These are phyloP conservation scores for Hapalemur alaotrensis DNA, from an alignment of 2,797 vertebrate species.

Conservation along the genomic window DNA sequence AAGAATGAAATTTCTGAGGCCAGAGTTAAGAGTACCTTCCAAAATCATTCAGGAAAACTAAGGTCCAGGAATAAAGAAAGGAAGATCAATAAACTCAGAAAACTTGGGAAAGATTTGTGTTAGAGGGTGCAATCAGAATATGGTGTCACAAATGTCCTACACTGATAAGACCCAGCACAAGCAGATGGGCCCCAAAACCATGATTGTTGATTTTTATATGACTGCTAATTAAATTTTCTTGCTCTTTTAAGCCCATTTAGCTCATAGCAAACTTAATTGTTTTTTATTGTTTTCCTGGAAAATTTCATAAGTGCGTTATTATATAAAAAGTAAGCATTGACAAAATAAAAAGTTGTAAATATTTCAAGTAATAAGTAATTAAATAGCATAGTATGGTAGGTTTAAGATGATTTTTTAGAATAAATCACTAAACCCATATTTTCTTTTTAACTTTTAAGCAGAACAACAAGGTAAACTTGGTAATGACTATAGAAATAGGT, in stretches of 20 bases:
- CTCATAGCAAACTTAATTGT: not conserved
- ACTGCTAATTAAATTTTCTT: not conserved
- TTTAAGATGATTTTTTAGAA: not conserved
- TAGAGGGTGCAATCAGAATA: rapidly evolving
- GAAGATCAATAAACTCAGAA: not conserved
- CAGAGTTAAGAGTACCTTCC: not conserved
- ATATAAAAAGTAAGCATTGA: not conserved
- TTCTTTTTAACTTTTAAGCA: not conserved
- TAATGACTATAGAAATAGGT: not conserved
- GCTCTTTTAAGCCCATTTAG: not conserved
- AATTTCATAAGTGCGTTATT: not conserved
- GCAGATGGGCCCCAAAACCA: too few relatives aligned
- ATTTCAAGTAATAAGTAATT: not conserved
- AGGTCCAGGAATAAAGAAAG: not conserved
- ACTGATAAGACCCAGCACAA: not conserved
- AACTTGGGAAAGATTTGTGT: not conserved
- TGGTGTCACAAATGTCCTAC: not conserved
- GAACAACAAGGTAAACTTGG: not conserved
- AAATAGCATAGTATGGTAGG: not conserved
- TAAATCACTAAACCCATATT: not conserved
- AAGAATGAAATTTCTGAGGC: not conserved
- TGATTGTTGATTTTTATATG: not conserved
- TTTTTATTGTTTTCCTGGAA: not conserved
- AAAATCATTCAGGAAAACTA: not conserved
- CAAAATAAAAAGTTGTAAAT: not conserved